Base-by-base conservation (phyloP, 2,888 invertebrate genomes). In the Morpho deidamia region DNA sequence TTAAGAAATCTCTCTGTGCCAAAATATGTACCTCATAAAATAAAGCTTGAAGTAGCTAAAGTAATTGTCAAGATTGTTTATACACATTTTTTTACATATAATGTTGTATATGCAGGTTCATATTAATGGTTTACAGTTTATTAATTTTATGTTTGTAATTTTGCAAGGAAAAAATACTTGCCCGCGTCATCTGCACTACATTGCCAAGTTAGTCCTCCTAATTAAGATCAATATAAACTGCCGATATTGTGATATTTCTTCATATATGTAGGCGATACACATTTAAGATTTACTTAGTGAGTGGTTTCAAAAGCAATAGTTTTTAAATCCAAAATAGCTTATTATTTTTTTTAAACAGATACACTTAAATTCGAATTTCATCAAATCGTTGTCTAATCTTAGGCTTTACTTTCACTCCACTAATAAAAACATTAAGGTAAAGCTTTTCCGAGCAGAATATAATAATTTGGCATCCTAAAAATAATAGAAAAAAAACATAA, bases 21-120 rank as follows among this genome's bases (percentile, higher is more conserved):
- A 94, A 94, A 93, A 93, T 91, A 91, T 92, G 93, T 94, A 94
- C 94, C 94, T 94, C 93, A 93, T 92, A 82, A 90, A 91, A 90
- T 88, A 83, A 82, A 84, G 81, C 78, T 72, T 78, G 80, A 82
- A 79, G 74, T 88, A 87, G 85, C 80, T 87, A 86, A 84, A 81
- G 71, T 77, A 82, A 83, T 79, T 78, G 75, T 74, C 74, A 72
- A 74, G 70, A 70, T 78, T 81, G 71, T 76, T 83, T 81, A 66
- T 74, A 75, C 73, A 78, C 75, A 71, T 76, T 71, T 80, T 74
- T 82, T 79, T 74, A 73, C 65, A 71, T 74, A 75, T 48, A 40
- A 42, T 74, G 64, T 70, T 71, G 58, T 56, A 47, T 51, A 55
- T 62, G 53, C 60, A 56, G 55, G 55, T 59, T 53, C 54, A 59